Percentiles rank a stretch among this genome's conserved stretches.
Conservation (phyloP, 2,888 invertebrate species). For the Leptopilina myrica region DNA sequence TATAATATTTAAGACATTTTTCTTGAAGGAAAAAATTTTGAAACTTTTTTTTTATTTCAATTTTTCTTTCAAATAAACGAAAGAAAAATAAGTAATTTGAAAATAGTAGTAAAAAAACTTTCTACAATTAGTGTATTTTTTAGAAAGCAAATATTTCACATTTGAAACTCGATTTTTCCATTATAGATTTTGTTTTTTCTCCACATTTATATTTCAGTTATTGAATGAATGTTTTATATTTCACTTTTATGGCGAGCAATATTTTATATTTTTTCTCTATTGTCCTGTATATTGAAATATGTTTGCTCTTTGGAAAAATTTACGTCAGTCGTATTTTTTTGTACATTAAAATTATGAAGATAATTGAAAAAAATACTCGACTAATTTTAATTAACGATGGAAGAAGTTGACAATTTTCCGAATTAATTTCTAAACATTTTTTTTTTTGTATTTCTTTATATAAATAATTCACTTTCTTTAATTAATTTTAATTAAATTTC, state of each 20-base stretch:
- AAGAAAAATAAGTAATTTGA: too few relatives aligned
- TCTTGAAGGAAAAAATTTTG: background rate
- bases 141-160: background rate
- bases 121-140: background rate
- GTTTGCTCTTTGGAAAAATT: too few relatives aligned
- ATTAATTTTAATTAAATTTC: too few relatives aligned
- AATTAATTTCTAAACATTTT: too few relatives aligned
- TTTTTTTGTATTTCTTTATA: too few relatives aligned
- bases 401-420: too few relatives aligned
- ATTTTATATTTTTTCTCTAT: background rate
- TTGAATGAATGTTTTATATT: slow-evolving; percentile 17
- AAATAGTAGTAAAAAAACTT: too few relatives aligned
- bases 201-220: background rate
- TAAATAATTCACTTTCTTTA: too few relatives aligned
- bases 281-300: background rate
- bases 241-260: background rate
- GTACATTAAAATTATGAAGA: too few relatives aligned
- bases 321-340: too few relatives aligned
- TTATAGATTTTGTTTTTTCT: background rate
- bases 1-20: background rate
- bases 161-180: background rate
- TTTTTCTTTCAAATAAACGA: background rate
- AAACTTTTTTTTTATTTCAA: background rate
- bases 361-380: too few relatives aligned
- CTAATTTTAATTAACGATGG: too few relatives aligned